phyloP scores from a whole-genome alignment of 1,140 invertebrate species.

The Drosophila arawakana region DNA sequence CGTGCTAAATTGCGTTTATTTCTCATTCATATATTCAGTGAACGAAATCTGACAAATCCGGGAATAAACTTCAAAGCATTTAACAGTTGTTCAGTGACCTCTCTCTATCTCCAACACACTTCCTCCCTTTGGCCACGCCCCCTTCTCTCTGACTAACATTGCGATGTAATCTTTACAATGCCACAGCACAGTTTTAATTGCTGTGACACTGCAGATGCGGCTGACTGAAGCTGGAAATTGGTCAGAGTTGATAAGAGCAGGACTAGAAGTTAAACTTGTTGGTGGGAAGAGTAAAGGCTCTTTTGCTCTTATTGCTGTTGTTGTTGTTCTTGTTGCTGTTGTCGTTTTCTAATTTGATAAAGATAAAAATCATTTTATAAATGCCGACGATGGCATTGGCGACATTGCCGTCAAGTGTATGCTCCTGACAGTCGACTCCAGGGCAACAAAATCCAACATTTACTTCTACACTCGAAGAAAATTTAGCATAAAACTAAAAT shows the following conservation, averaged over 20 bases:
- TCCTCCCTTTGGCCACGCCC: not conserved
- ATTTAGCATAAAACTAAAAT: too few relatives aligned
- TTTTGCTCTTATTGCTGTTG: slow-evolving; percentile 6
- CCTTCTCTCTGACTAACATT: not conserved
- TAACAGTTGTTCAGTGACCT: slow-evolving; percentile 69
- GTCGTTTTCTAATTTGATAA: slow-evolving; percentile 69
- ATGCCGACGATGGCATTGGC: slow-evolving; percentile 51
- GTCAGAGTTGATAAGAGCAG: slow-evolving; percentile 30
- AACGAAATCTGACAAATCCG: slow-evolving; percentile 48
- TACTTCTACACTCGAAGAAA: not conserved
- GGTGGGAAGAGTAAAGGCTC: not conserved
- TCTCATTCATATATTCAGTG: slow-evolving; percentile 43
- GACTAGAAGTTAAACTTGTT: too few relatives aligned
- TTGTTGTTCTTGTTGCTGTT: slow-evolving; percentile 32
- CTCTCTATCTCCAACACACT: not conserved
- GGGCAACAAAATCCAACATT: slow-evolving; percentile 8
- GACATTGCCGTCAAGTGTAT: slow-evolving; percentile 58
- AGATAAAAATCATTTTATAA: slow-evolving; percentile 82
- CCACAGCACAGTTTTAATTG: slow-evolving; percentile 77
- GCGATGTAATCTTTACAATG: slow-evolving; percentile 76
- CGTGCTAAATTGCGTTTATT: slow-evolving; percentile 20
- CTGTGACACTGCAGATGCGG: slow-evolving; percentile 73
- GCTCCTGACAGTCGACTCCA: slow-evolving; percentile 47
- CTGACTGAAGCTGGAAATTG: slow-evolving; percentile 60
- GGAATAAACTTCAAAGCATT: slow-evolving; percentile 77